A percentile compares a stretch with the other conserved stretches of the same genome.
Conservation (phyloP, 2,113 vertebrate genomes). For the Mesembrinibis cayennensis region DNA sequence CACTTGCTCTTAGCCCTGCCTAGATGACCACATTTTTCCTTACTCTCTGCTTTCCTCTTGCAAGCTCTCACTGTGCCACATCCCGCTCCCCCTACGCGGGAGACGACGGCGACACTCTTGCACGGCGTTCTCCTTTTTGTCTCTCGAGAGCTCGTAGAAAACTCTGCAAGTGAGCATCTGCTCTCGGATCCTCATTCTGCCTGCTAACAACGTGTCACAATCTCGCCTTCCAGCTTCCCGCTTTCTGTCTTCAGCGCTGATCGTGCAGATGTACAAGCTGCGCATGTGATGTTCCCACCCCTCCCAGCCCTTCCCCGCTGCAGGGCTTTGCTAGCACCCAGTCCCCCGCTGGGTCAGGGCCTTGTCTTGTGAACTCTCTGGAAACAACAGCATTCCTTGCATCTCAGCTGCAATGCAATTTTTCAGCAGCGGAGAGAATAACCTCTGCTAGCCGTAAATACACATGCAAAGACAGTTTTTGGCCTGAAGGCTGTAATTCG, state of each 20-base stretch:
- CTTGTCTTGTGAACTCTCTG: background rate
- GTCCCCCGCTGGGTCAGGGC: background rate
- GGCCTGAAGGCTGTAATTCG: background rate
- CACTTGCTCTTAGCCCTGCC: background rate
- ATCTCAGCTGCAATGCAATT: background rate
- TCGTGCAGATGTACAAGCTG: background rate
- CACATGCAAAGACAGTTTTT: background rate
- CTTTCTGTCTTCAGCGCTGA: background rate
- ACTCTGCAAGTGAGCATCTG: background rate
- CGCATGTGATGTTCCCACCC: fast-evolving
- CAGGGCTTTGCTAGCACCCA: background rate
- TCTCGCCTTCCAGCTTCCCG: background rate
- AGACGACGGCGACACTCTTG: background rate
- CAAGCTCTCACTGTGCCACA: background rate
- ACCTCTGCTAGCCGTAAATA: background rate
- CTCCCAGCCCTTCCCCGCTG: background rate
- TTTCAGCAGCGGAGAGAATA: background rate
- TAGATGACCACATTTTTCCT: background rate
- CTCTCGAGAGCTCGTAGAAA: background rate
- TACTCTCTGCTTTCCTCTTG: background rate
- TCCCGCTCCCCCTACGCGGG: fast-evolving
- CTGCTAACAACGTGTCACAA: background rate
- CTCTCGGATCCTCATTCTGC: background rate
- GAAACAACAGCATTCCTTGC: background rate
- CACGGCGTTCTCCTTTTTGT: background rate